A percentile compares a stretch with the other conserved stretches of the same genome.
phyloP scores from a whole-genome alignment of 2,888 invertebrate genomes.

The Eristalis intricaria region DNA sequence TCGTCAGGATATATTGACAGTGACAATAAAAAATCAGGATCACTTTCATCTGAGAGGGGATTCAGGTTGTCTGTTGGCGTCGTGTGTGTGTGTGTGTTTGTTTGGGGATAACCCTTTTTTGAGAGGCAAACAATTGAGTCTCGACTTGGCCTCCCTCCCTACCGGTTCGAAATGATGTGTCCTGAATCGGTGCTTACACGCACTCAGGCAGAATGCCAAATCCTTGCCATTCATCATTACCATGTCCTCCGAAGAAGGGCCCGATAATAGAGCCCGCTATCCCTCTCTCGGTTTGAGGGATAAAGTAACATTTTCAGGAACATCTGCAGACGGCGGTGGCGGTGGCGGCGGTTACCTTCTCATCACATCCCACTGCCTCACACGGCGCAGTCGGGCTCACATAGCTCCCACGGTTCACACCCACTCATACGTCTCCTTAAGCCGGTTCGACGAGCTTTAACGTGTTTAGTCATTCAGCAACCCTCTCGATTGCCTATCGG shows the following conservation, averaged over 20 bases:
- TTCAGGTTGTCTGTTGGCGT: neutral
- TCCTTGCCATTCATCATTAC: slow-evolving; percentile 68
- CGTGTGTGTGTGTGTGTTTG: neutral
- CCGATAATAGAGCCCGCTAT: slow-evolving; percentile 47
- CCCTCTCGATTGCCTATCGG: slow-evolving; percentile 44
- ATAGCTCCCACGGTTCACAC: neutral
- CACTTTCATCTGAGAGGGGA: neutral
- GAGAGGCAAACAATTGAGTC: slow-evolving; percentile 58
- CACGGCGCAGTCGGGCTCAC: no score
- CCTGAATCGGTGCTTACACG: slow-evolving; percentile 68
- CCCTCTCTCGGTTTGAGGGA: neutral
- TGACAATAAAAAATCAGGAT: slow-evolving; percentile 27
- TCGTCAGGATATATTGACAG: slow-evolving; percentile 52
- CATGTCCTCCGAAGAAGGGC: slow-evolving; percentile 43
- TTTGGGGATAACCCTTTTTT: neutral
- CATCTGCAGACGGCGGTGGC: slow-evolving; percentile 43
- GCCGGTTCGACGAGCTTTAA: slow-evolving; percentile 59
- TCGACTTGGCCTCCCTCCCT: neutral
- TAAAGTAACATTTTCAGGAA: slow-evolving; percentile 25
- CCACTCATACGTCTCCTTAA: slow-evolving; percentile 15
- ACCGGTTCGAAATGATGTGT: slow-evolving; percentile 57
- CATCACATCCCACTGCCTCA: neutral
- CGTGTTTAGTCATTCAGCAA: slow-evolving; percentile 57
- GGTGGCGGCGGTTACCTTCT: neutral
- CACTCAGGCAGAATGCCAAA: slow-evolving; percentile 69